Conservation (phyloP, 2,888 invertebrate species). For the Caenorhabditis sp. region DNA sequence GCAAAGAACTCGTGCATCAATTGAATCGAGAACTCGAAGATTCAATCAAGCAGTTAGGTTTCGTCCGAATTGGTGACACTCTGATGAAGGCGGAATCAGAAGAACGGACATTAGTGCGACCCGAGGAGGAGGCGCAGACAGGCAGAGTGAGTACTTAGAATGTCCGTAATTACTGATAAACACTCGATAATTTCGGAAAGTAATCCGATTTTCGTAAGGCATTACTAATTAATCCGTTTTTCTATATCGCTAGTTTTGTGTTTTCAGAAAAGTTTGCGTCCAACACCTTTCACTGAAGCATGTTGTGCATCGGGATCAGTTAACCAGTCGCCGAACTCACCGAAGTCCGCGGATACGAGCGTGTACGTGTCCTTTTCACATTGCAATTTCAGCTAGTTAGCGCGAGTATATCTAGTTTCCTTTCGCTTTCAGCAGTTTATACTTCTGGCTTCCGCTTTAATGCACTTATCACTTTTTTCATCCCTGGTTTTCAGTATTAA, state of each 20-base stretch:
- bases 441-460: conserved; percentile 14
- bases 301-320: not conserved
- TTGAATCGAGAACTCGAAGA: conserved; percentile 26
- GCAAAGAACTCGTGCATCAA: conserved; percentile 6
- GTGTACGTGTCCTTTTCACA: conserved; percentile 24
- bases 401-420: not conserved
- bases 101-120: not conserved
- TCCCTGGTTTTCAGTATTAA: conserved; percentile 1
- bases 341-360: not conserved
- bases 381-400: not conserved
- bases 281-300: not conserved
- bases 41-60: conserved; percentile 7
- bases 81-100: conserved; percentile 5
- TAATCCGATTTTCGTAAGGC: conserved; percentile 19
- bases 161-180: not conserved
- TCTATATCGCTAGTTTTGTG: not conserved
- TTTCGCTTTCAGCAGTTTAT: not conserved
- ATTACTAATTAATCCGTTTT: conserved; percentile 8
- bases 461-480: not conserved
- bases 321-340: not conserved
- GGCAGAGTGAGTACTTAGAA: not conserved
- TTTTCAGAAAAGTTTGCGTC: not conserved
- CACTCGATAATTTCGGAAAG: too few relatives aligned
- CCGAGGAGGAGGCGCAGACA: not conserved
- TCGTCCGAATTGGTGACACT: conserved; percentile 35